Percentiles rank a stretch among this genome's conserved stretches.
Conservation (phyloP, 2,888 invertebrate species). For the Serrognathus titanus region DNA sequence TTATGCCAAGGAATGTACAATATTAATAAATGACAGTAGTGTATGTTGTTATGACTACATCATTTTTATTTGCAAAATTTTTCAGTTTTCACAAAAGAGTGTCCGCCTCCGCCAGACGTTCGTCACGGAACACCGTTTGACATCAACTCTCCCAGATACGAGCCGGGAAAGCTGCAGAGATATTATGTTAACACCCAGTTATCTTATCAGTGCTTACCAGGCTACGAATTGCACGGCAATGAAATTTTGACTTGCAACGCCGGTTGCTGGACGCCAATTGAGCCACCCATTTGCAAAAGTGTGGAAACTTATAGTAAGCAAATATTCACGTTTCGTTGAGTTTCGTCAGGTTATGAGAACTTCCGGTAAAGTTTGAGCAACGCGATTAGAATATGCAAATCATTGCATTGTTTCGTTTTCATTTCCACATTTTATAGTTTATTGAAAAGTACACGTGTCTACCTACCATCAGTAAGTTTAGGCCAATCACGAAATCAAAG, state of each 20-base stretch:
- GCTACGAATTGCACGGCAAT: slow-evolving; percentile 44
- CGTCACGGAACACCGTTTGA: slow-evolving; percentile 37
- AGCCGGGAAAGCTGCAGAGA: slow-evolving; percentile 29
- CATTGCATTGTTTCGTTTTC: no score
- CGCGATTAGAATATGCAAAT: no score
- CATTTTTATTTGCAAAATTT: slow-evolving; percentile 3
- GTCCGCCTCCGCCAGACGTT: slow-evolving; percentile 42
- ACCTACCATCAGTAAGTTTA: no score
- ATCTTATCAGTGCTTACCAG: slow-evolving; percentile 46
- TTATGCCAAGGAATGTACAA: no score
- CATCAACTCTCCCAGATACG: slow-evolving; percentile 26
- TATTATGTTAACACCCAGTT: slow-evolving; percentile 43
- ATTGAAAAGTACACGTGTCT: no score
- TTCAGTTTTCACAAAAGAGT: slow-evolving; percentile 41
- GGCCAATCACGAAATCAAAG: no score
- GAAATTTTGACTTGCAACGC: slow-evolving; percentile 42
- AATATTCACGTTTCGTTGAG: background rate
- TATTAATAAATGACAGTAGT: no score
- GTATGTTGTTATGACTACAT: background rate
- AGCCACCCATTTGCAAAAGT: slow-evolving; percentile 38
- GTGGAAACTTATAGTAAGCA: slow-evolving; percentile 36
- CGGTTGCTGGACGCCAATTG: slow-evolving; percentile 46
- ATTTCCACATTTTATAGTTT: no score
- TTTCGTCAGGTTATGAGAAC: background rate
- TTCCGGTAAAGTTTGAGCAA: no score